Percentiles rank a stretch among this genome's conserved stretches.
phyloP scores from a whole-genome alignment of 1,140 invertebrate genomes.

The Helicoverpa zea region DNA sequence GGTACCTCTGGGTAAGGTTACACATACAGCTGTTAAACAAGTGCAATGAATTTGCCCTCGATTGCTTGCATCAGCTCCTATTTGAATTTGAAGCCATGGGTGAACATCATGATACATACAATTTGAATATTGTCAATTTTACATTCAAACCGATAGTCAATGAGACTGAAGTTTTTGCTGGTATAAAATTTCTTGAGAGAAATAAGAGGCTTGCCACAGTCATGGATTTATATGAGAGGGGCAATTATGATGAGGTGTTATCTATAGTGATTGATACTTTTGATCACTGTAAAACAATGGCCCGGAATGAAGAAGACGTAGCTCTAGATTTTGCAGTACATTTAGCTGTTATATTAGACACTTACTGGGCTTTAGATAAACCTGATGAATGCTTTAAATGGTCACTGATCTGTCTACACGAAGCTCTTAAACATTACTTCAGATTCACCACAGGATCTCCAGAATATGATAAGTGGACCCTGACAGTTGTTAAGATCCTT shows the following conservation, averaged over 20 bases:
- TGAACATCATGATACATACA: slow-evolving; percentile 72
- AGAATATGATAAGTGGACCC: slow-evolving; percentile 89
- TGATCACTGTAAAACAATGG: slow-evolving; percentile 84
- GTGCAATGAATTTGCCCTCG: slow-evolving; percentile 77
- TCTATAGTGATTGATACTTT: slow-evolving; percentile 90
- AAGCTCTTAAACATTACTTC: slow-evolving; percentile 88
- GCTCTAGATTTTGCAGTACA: slow-evolving; percentile 87
- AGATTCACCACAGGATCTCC: slow-evolving; percentile 81
- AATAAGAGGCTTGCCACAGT: slow-evolving; percentile 85
- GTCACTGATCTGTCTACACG: slow-evolving; percentile 91
- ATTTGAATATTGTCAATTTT: slow-evolving; percentile 77
- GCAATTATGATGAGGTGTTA: slow-evolving; percentile 89
- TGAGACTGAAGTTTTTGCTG: slow-evolving; percentile 71
- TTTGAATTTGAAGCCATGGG: slow-evolving; percentile 83
- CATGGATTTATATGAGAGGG: slow-evolving; percentile 88
- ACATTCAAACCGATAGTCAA: slow-evolving; percentile 78
- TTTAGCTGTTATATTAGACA: slow-evolving; percentile 90
- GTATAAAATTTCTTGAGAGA: slow-evolving; percentile 81
- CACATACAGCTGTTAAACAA: slow-evolving; percentile 80
- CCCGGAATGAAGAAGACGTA: slow-evolving; percentile 81
- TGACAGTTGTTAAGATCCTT: slow-evolving; percentile 90
- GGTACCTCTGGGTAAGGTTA: slow-evolving; percentile 81
- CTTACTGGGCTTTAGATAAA: slow-evolving; percentile 88
- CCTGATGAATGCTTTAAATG: slow-evolving; percentile 91
- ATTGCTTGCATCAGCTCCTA: slow-evolving; percentile 79